These are phyloP conservation scores for Lasioglossum vierecki DNA, from an alignment of 2,888 invertebrate genomes.

Conservation along the genomic window DNA sequence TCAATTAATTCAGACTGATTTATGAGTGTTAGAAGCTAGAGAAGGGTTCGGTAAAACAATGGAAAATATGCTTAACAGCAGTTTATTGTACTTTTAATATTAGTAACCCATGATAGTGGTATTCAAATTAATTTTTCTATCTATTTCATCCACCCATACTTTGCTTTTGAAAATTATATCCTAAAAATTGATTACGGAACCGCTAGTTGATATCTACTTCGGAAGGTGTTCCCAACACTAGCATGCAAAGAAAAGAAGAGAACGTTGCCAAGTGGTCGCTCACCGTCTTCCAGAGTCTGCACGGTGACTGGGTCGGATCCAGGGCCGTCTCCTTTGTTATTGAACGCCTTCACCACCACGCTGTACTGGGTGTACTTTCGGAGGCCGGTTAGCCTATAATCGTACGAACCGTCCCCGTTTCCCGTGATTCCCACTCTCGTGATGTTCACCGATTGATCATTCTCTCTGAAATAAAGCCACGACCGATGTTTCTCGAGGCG, in stretches of 20 bases:
- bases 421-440: constrained; percentile 83
- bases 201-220: not conserved
- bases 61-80: not conserved
- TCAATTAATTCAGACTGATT: not conserved
- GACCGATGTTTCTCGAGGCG: constrained; percentile 45
- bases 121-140: no score
- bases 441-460: constrained; percentile 78
- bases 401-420: constrained; percentile 83
- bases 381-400: constrained; percentile 88
- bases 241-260: not conserved
- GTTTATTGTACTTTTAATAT: not conserved
- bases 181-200: no score
- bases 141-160: no score
- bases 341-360: constrained; percentile 94
- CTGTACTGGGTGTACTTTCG: constrained; percentile 92
- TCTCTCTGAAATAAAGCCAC: constrained; percentile 72
- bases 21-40: not conserved
- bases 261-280: constrained; percentile 71
- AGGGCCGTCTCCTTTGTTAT: constrained; percentile 94
- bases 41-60: not conserved
- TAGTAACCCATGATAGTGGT: not conserved
- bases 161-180: no score
- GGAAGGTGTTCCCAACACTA: not conserved
- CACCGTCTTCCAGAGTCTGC: constrained; percentile 93
- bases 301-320: constrained; percentile 92